phyloP scores from a whole-genome alignment of 2,797 vertebrate genomes.

The Miichthys miiuy region DNA sequence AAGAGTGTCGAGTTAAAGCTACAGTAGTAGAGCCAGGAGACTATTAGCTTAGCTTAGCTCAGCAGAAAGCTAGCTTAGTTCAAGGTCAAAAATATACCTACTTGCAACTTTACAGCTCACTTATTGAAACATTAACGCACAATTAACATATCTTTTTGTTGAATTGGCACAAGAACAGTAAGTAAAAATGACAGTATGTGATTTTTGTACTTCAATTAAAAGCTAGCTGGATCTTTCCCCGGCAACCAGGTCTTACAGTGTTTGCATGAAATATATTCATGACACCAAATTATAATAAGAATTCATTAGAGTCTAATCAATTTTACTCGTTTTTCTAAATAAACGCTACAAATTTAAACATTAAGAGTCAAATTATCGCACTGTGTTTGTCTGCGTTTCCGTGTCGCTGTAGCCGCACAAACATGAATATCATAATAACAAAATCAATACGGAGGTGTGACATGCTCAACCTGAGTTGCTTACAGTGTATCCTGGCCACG shows the following conservation, averaged over 20 bases:
- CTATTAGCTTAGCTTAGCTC: not conserved
- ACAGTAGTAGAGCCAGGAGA: not conserved
- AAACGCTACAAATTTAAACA: not conserved
- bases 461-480: slow-evolving; percentile 19
- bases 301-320: not conserved
- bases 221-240: not conserved
- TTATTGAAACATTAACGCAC: too few species aligned
- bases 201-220: not conserved
- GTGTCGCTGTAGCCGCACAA: not conserved
- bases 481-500: not conserved
- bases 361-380: not conserved
- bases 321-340: not conserved
- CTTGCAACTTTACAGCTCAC: not conserved
- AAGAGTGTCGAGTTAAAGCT: not conserved
- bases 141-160: not conserved
- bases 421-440: not conserved
- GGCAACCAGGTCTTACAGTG: not conserved
- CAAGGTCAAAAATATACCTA: not conserved
- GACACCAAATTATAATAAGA: not conserved
- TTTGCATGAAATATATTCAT: too few species aligned
- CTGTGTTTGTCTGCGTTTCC: slow-evolving; percentile 1
- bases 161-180: too few species aligned
- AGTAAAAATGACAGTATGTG: not conserved
- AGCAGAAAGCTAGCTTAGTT: not conserved
- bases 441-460: not conserved